These are phyloP conservation scores for Aplysia californica DNA, from an alignment of 1,140 invertebrate species.

Conservation along the genomic window DNA sequence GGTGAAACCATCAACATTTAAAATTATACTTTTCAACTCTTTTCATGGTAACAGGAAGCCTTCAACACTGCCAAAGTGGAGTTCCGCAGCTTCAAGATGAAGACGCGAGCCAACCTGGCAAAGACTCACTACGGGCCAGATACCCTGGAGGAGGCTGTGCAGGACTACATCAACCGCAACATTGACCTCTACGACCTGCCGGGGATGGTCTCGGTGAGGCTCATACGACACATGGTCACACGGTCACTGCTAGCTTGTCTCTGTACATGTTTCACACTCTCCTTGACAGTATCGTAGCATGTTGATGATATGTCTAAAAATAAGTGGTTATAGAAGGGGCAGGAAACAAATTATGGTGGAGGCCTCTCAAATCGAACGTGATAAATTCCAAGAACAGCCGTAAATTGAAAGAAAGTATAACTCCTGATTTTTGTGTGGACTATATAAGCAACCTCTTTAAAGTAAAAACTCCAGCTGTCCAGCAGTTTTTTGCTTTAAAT, in stretches of 20 bases:
- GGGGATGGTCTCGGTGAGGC: constrained; percentile 62
- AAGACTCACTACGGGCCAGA: constrained; percentile 64
- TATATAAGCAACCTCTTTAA: too few relatives aligned
- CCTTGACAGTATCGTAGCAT: neutral
- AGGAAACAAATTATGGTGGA: neutral
- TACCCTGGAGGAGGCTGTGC: constrained; percentile 67
- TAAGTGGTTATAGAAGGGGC: too few relatives aligned
- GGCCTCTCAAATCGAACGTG: neutral
- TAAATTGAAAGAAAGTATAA: too few relatives aligned
- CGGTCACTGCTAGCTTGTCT: neutral
- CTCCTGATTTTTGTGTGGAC: too few relatives aligned
- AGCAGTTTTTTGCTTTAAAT: too few relatives aligned
- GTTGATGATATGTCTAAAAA: too few relatives aligned
- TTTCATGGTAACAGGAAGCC: too few relatives aligned
- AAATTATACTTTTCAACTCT: too few relatives aligned
- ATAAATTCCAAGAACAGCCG: neutral
- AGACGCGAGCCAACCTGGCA: constrained; percentile 63
- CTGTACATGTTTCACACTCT: neutral
- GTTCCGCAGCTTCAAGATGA: constrained; percentile 68
- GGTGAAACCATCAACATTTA: too few relatives aligned
- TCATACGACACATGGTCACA: neutral
- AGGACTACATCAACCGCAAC: constrained; percentile 68
- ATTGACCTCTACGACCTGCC: constrained; percentile 65
- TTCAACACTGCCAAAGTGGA: constrained; percentile 63
- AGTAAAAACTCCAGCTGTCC: too few relatives aligned